Percentiles rank a stretch among this genome's conserved stretches.
These are phyloP conservation scores for Dryobotodes eremita DNA, from an alignment of 2,888 invertebrate genomes.

Conservation along the genomic window DNA sequence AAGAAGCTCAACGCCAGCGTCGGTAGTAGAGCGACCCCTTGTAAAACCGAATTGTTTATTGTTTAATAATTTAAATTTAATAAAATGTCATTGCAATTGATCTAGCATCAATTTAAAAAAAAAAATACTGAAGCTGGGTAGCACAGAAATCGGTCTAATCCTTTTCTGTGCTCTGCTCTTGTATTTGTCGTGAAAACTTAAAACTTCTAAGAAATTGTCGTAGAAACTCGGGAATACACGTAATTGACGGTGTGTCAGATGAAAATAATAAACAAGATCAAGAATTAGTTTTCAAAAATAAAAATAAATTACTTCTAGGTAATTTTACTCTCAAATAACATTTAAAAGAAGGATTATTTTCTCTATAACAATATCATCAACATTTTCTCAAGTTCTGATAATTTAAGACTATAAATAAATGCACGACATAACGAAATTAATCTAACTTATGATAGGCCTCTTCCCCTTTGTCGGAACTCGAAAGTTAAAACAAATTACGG, in stretches of 20 bases:
- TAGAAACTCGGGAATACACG: too few relatives aligned
- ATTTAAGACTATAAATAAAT: background rate
- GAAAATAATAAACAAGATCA: slow-evolving; percentile 1
- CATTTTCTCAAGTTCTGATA: background rate
- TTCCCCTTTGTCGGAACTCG: background rate
- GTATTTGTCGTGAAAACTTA: background rate
- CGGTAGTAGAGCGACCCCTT: too few relatives aligned
- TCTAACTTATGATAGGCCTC: slow-evolving; percentile 10
- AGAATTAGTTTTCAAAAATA: too few relatives aligned
- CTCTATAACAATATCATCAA: background rate
- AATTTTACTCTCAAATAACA: too few relatives aligned
- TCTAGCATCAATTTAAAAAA: too few relatives aligned
- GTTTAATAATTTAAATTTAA: too few relatives aligned
- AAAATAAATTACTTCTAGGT: too few relatives aligned
- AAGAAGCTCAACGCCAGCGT: too few relatives aligned
- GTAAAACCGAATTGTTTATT: too few relatives aligned
- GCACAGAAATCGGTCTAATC: too few relatives aligned
- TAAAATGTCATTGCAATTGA: too few relatives aligned
- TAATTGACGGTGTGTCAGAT: slow-evolving; percentile 11
- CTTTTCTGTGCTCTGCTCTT: background rate
- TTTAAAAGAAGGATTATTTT: background rate
- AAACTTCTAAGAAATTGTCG: background rate
- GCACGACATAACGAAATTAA: slow-evolving; percentile 31
- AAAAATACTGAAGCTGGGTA: too few relatives aligned
- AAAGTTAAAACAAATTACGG: slow-evolving; percentile 41